Base-by-base conservation (phyloP, 2,113 vertebrate genomes). In the Neogobius melanostomus region DNA sequence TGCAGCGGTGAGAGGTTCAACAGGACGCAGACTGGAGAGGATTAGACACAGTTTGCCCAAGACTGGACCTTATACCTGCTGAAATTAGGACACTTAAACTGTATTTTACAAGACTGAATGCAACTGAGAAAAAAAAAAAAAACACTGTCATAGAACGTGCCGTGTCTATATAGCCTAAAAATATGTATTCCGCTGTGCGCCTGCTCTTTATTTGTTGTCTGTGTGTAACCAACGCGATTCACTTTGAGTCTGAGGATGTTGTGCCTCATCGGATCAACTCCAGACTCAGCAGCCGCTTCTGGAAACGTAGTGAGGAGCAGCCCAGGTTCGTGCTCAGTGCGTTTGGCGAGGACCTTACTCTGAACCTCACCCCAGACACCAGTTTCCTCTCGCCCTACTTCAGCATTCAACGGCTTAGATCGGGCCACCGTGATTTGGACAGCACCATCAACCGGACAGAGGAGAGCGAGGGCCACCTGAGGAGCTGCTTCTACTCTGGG, bases 401-500 rank as follows among this genome's bases (percentile, higher is more conserved):
- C 76, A 90, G 83, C 67, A 78, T 96, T 6, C 88, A 93, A 71
- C 91, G 90, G 6, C 21, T 96, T 8, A 74, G 42, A 69, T 87
- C 68, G 11, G 82, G 28, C 21, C 77, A 42, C 14, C 8, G 11
- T 1, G 59, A 0, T 10, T 21, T 4, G 69, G 66, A 56, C 28
- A 46, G 56, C 57, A 48, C 9, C 67, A 60, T 79, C 21, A 84
- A 85, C 80, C 76, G 56, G 70, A 86, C 82, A 0, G 79, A 81
- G 45, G 89, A 89, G 51, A 69, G 67, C 8, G 85, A 69, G 36
- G 86, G 62, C 0, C 61, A 69, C 44, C 65, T 94, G 11, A 89
- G 92, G 50, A 72, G 68, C 36, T 96, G 95, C 71, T 95, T 96
- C 65, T 96, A 94, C 85, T 91, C 95, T 0, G 95, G 95, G 6